Evolutionary conservation across 2,888 invertebrate genomes (phyloP).

Genomic region (Chaitophorus viminalis): DNA sequence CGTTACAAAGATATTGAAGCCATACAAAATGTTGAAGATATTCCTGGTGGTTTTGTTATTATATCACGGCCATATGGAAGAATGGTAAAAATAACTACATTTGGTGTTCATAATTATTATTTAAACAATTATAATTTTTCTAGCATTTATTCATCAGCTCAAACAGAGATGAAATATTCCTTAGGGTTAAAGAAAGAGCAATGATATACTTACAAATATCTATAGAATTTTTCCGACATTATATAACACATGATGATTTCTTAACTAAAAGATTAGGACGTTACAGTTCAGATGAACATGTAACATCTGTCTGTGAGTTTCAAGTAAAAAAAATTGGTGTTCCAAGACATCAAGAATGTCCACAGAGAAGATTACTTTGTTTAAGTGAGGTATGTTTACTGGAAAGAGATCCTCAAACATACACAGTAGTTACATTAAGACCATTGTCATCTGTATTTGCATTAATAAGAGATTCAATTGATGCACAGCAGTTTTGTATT

Average conservation of each 20-base stretch:
- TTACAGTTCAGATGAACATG: constrained; percentile 92
- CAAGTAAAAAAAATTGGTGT: constrained; percentile 91
- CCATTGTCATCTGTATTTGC: constrained; percentile 89
- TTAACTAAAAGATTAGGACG: constrained; percentile 89
- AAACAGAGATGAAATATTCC: constrained; percentile 86
- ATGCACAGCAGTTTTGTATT: constrained; percentile 92
- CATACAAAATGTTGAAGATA: constrained; percentile 83
- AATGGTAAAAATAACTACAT: constrained; percentile 69
- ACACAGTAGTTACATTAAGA: constrained; percentile 88
- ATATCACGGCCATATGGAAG: constrained; percentile 92
- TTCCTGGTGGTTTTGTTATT: constrained; percentile 91
- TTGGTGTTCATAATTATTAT: constrained; percentile 29
- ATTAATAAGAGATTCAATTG: constrained; percentile 85
- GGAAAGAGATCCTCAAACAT: constrained; percentile 97
- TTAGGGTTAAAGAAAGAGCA: constrained; percentile 86
- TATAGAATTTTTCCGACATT: constrained; percentile 85
- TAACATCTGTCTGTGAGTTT: constrained; percentile 97
- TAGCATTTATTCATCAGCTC: constrained; percentile 88
- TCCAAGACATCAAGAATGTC: constrained; percentile 81
- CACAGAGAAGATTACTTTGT: constrained; percentile 86
- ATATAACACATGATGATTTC: constrained; percentile 87
- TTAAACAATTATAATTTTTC: constrained; percentile 32
- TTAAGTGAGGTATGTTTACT: constrained; percentile 94
- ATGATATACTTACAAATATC: constrained; percentile 81
- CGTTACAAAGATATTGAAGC: constrained; percentile 87